A percentile compares a stretch with the other conserved stretches of the same genome.
These are phyloP conservation scores for Pachydiplax longipennis DNA, from an alignment of 2,888 invertebrate genomes.

Conservation along the genomic window DNA sequence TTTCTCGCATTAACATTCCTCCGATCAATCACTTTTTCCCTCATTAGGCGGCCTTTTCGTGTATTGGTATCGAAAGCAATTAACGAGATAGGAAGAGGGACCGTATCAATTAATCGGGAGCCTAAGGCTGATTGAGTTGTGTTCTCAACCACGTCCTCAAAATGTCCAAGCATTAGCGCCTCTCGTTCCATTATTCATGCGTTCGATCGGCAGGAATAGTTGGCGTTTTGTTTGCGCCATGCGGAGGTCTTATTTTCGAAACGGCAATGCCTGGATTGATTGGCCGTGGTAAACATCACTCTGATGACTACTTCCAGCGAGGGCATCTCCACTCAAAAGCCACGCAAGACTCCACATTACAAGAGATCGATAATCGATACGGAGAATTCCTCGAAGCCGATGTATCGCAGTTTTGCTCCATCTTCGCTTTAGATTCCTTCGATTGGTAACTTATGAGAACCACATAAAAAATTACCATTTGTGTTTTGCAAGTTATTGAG, in stretches of 20 bases:
- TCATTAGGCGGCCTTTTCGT: not conserved
- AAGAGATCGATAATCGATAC: no score
- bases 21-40: not conserved
- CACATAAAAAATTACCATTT: no score
- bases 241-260: not conserved
- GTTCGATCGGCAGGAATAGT: not conserved
- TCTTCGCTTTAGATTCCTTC: no score
- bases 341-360: no score
- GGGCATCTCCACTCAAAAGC: not conserved
- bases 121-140: not conserved
- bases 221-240: not conserved
- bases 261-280: not conserved
- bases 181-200: not conserved
- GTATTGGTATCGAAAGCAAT: constrained; percentile 25
- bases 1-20: not conserved
- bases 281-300: not conserved
- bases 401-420: no score
- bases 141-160: not conserved
- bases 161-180: not conserved
- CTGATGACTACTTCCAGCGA: not conserved
- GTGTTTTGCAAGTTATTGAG: no score
- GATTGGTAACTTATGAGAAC: no score
- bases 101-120: not conserved
- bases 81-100: not conserved
- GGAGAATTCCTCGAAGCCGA: no score